Evolutionary conservation across 2,888 invertebrate genomes (phyloP).

Genomic region (Nemurella pictetii): DNA sequence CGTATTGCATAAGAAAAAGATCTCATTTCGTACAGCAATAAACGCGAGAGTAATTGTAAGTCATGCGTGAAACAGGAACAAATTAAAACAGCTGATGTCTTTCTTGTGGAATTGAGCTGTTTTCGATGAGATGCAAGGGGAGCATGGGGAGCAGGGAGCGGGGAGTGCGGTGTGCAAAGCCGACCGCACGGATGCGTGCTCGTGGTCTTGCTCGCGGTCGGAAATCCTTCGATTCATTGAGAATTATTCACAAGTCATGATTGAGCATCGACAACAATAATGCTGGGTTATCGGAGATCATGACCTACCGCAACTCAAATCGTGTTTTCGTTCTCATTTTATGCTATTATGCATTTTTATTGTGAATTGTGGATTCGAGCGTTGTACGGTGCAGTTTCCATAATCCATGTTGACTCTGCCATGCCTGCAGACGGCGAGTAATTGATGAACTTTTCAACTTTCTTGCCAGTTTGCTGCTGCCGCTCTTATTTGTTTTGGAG

Average conservation of each 20-base stretch:
- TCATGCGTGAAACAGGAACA: not conserved
- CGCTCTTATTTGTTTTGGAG: not conserved
- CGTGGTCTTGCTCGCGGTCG: not conserved
- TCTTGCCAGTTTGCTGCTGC: not conserved
- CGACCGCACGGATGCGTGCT: not conserved
- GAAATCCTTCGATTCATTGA: not conserved
- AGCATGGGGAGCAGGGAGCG: too few relatives aligned
- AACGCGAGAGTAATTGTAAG: not conserved
- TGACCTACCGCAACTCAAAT: not conserved
- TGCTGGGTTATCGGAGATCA: not conserved
- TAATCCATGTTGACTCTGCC: not conserved
- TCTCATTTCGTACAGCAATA: not conserved
- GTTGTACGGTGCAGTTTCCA: not conserved
- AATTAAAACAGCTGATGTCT: not conserved
- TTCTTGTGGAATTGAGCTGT: not conserved
- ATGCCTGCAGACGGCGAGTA: not conserved
- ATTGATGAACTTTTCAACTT: not conserved
- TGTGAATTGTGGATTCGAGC: not conserved
- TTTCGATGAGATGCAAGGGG: not conserved
- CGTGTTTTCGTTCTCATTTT: not conserved
- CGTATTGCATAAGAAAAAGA: not conserved
- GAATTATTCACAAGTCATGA: not conserved
- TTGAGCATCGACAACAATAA: not conserved
- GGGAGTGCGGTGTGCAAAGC: not conserved
- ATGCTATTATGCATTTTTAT: not conserved